phyloP scores from a whole-genome alignment of 2,888 invertebrate species.

The Enchytraeus crypticus region DNA sequence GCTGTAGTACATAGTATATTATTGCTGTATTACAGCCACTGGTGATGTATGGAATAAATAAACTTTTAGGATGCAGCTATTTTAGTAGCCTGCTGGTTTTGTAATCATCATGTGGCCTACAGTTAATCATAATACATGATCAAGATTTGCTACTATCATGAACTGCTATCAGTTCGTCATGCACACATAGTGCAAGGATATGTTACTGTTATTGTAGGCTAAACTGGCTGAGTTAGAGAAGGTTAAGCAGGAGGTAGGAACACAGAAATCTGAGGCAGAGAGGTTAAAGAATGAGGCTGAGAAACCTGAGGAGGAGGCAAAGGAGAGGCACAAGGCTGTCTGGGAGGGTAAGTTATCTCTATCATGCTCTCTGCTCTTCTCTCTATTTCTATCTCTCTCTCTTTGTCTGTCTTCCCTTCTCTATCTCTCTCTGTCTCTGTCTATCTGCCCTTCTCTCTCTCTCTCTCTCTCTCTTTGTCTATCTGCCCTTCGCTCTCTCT shows the following conservation, averaged over 20 bases:
- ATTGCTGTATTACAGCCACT: too few species aligned
- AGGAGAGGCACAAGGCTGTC: conserved; percentile 51
- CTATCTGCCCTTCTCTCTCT: too few species aligned
- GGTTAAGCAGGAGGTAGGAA: conserved; percentile 52
- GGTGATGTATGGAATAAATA: too few species aligned
- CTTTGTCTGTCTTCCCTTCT: too few species aligned
- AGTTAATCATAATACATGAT: background rate
- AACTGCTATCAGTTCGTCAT: background rate
- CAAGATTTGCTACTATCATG: background rate
- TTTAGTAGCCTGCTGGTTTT: too few species aligned
- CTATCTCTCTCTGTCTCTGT: too few species aligned
- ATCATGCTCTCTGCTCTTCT: background rate
- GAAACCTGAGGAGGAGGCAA: conserved; percentile 59
- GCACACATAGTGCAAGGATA: background rate
- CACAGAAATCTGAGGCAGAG: conserved; percentile 17
- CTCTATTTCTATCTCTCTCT: too few species aligned
- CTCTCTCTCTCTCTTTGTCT: too few species aligned
- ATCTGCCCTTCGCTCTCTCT: too few species aligned
- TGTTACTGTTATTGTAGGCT: conserved; percentile 46
- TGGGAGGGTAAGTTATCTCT: conserved; percentile 45
- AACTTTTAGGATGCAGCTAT: too few species aligned
- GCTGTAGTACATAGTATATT: too few species aligned
- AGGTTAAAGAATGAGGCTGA: conserved; percentile 55
- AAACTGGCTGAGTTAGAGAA: conserved; percentile 63
- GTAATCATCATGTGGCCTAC: background rate